phyloP scores from a whole-genome alignment of 2,888 invertebrate species.

The Oligia strigilis region DNA sequence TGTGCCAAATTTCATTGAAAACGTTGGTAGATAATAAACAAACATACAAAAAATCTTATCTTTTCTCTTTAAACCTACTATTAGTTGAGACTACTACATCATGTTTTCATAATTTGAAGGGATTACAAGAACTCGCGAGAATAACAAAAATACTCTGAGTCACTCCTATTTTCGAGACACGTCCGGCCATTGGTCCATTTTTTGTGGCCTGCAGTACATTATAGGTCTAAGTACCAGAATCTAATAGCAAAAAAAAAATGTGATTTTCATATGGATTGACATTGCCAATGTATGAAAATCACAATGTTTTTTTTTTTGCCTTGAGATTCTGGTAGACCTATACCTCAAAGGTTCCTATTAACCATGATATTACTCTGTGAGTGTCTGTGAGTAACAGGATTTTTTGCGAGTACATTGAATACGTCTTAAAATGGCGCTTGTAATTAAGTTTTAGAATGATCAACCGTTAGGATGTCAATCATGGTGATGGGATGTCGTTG shows the following conservation, averaged over 20 bases:
- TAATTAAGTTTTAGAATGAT: slow-evolving; percentile 47
- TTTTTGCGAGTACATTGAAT: slow-evolving; percentile 48
- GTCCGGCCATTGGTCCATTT: slow-evolving; percentile 74
- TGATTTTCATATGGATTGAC: too few relatives aligned
- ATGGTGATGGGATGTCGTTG: slow-evolving; percentile 35
- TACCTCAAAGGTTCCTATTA: slow-evolving; percentile 58
- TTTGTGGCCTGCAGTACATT: slow-evolving; percentile 70
- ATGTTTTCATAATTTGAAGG: slow-evolving; percentile 20
- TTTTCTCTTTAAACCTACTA: not conserved
- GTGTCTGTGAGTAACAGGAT: not conserved
- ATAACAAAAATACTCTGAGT: slow-evolving; percentile 51
- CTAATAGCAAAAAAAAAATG: too few relatives aligned
- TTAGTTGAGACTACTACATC: not conserved
- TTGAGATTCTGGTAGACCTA: too few relatives aligned
- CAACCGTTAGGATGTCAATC: slow-evolving; percentile 63
- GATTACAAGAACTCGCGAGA: slow-evolving; percentile 13
- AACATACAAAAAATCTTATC: not conserved
- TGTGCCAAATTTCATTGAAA: not conserved
- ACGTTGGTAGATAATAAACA: not conserved
- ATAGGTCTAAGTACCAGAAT: too few relatives aligned
- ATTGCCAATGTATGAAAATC: too few relatives aligned
- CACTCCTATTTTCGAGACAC: slow-evolving; percentile 53
- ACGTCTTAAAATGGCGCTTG: slow-evolving; percentile 41
- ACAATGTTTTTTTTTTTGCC: too few relatives aligned
- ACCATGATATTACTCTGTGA: slow-evolving; percentile 48